These are phyloP conservation scores for Diabrotica virgifera DNA, from an alignment of 1,140 invertebrate species.

Conservation along the genomic window DNA sequence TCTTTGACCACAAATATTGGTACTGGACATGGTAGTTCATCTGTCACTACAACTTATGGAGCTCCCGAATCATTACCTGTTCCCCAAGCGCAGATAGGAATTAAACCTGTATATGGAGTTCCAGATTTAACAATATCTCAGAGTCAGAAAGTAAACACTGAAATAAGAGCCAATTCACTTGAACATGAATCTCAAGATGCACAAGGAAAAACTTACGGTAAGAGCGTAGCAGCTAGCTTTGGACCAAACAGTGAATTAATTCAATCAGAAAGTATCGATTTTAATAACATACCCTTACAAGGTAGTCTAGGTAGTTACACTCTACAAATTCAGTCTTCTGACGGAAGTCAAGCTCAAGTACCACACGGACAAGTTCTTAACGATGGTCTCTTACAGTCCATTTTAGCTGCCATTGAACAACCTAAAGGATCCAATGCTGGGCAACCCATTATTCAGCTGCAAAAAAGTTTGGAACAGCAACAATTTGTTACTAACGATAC, in stretches of 20 bases:
- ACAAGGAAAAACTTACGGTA: conserved; percentile 40
- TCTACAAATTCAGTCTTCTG: conserved; percentile 69
- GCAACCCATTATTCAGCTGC: conserved; percentile 28
- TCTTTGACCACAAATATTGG: conserved; percentile 42
- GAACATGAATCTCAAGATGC: conserved; percentile 32
- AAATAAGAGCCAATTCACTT: conserved; percentile 32
- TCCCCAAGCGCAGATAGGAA: conserved; percentile 24
- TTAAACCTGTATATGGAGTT: conserved; percentile 23
- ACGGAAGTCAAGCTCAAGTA: conserved; percentile 53
- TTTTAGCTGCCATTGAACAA: conserved; percentile 70
- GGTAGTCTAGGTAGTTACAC: conserved; percentile 65
- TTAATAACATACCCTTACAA: conserved; percentile 60
- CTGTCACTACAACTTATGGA: conserved; percentile 23
- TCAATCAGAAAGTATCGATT: conserved; percentile 43
- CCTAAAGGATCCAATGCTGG: conserved; percentile 42
- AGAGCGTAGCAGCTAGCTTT: conserved; percentile 42
- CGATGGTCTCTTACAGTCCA: conserved; percentile 73
- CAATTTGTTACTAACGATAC: conserved; percentile 35
- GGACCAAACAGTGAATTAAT: conserved; percentile 43
- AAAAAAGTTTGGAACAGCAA: conserved; percentile 32
- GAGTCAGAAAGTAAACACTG: conserved; percentile 30
- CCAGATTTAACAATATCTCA: conserved; percentile 30
- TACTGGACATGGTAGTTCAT: conserved; percentile 20
- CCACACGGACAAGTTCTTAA: conserved; percentile 73
- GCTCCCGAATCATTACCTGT: conserved; percentile 21